A percentile compares a stretch with the other conserved stretches of the same genome.
Evolutionary conservation across 2,113 vertebrate species (phyloP).

Genomic region (Lathamus discolor): DNA sequence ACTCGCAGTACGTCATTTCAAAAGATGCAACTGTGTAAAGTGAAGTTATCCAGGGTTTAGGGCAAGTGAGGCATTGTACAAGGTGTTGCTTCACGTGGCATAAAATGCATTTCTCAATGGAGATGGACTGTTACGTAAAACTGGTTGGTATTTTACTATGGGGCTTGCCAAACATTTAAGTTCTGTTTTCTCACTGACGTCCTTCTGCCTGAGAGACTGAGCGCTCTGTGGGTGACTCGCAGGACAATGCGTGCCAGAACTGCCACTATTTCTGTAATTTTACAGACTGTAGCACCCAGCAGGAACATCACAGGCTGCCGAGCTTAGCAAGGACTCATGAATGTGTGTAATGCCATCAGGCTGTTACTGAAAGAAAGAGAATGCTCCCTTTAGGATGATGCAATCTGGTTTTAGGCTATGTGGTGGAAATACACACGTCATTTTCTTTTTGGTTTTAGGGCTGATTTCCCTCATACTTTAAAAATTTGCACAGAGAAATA

Average conservation of each 20-base stretch:
- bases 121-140: not conserved
- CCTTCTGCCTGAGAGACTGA: not conserved
- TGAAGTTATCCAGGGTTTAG: not conserved
- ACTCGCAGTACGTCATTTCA: not conserved
- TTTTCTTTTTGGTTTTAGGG: not conserved
- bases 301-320: fast-evolving
- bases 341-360: not conserved
- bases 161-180: not conserved
- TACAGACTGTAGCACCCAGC: not conserved
- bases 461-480: not conserved
- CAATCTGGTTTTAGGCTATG: not conserved
- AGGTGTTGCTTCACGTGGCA: not conserved
- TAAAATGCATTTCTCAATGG: not conserved
- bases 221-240: not conserved
- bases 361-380: not conserved
- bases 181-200: not conserved
- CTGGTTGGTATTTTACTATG: not conserved
- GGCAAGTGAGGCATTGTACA: not conserved
- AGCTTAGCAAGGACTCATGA: not conserved
- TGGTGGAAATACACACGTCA: fast-evolving
- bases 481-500: not conserved
- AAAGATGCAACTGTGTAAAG: not conserved
- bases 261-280: not conserved
- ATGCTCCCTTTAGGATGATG: not conserved
- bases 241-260: not conserved